phyloP scores from a whole-genome alignment of 1,140 invertebrate genomes.

The Drosophila melanogaster region DNA sequence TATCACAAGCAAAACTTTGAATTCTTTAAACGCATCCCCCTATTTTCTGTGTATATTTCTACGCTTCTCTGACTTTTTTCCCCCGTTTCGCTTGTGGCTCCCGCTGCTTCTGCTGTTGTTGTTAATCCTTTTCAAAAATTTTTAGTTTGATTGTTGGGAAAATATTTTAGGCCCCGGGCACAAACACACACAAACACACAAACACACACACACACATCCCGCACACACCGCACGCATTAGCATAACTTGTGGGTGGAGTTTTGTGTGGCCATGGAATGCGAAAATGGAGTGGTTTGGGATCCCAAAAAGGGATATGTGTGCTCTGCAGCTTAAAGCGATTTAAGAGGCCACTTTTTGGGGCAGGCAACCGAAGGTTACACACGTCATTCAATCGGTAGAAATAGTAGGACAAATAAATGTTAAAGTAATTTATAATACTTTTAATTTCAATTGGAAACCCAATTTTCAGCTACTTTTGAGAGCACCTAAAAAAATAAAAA shows the following conservation, averaged over 20 bases:
- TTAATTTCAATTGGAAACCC: no score
- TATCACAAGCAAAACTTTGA: neutral
- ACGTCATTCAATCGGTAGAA: no score
- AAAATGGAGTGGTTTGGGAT: neutral
- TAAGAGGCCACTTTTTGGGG: neutral
- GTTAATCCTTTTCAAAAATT: conserved; percentile 77
- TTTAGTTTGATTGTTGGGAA: conserved; percentile 79
- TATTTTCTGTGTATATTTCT: conserved; percentile 15
- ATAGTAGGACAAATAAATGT: no score
- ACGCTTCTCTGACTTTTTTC: conserved; percentile 16
- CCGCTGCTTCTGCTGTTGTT: conserved; percentile 31
- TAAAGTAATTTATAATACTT: no score
- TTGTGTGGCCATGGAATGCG: conserved; percentile 7
- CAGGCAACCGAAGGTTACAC: neutral
- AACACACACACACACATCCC: conserved; percentile 18
- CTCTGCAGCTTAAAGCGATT: conserved; percentile 26
- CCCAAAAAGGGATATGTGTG: conserved; percentile 3
- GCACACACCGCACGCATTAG: conserved; percentile 55
- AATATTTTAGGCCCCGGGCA: conserved; percentile 69
- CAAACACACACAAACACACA: neutral
- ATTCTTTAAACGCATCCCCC: neutral
- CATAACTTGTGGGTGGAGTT: conserved; percentile 29
- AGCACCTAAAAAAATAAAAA: neutral
- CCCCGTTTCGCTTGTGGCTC: conserved; percentile 3
- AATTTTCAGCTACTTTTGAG: no score